These are phyloP conservation scores for Scaptodrosophila latifasciaeformis DNA, from an alignment of 2,888 invertebrate species.

Conservation along the genomic window DNA sequence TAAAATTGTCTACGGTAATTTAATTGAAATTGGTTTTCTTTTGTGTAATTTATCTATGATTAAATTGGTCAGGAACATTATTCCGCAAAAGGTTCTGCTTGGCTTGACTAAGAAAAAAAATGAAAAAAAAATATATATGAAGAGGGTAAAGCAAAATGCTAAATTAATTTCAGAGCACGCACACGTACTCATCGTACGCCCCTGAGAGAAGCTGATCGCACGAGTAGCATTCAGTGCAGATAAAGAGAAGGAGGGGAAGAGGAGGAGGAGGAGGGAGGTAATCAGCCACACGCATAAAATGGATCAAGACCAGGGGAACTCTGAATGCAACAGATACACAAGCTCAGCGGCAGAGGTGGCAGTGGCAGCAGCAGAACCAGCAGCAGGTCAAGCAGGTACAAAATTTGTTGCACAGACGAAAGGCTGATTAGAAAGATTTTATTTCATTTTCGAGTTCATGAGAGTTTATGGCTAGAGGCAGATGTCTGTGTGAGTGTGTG, in stretches of 20 bases:
- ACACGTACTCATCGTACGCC: background rate
- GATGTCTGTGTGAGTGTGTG: background rate
- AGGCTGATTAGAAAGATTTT: slow-evolving; percentile 62
- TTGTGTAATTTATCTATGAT: too few species aligned
- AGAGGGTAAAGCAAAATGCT: slow-evolving; percentile 43
- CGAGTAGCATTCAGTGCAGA: slow-evolving; percentile 19
- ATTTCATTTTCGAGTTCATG: too few species aligned
- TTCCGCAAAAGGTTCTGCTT: too few species aligned
- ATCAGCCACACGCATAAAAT: slow-evolving; percentile 63
- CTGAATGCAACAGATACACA: slow-evolving; percentile 46
- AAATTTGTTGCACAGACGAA: slow-evolving; percentile 61
- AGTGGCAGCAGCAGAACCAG: background rate
- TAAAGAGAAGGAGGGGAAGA: background rate
- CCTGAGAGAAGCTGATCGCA: slow-evolving; percentile 34
- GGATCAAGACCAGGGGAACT: slow-evolving; percentile 45
- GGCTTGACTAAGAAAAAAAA: too few species aligned
- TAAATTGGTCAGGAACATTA: too few species aligned
- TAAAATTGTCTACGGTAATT: slow-evolving; percentile 25
- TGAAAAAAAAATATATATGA: background rate
- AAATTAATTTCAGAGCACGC: slow-evolving; percentile 41
- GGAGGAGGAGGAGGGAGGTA: slow-evolving; percentile 23
- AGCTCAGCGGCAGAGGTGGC: slow-evolving; percentile 1
- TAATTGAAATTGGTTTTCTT: slow-evolving; percentile 19
- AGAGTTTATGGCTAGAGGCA: too few species aligned
- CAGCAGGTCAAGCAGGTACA: slow-evolving; percentile 63